Conservation (phyloP, 2,888 invertebrate species). For the Enoplolaimus lenunculus region DNA sequence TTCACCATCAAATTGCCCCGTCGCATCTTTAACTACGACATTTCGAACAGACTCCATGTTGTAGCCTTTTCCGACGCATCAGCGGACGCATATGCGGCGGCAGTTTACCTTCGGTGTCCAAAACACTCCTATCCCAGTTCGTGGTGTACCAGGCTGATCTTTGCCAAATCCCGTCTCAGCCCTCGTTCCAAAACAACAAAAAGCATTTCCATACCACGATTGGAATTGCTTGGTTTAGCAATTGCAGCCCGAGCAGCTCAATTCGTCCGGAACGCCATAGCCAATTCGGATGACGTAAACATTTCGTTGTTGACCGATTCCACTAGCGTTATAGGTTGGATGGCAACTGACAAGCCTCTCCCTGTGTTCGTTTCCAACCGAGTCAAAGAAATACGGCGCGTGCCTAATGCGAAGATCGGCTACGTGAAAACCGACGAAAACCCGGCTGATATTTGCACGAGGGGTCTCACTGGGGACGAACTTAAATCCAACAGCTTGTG, state of each 20-base stretch:
- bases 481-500: conserved; percentile 24
- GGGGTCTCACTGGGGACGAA: conserved; percentile 25
- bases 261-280: background rate
- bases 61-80: conserved; percentile 30
- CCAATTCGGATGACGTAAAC: background rate
- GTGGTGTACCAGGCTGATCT: background rate
- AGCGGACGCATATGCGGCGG: conserved; percentile 26
- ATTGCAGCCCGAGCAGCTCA: background rate
- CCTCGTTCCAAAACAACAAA: background rate
- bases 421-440: conserved; percentile 29
- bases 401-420: conserved; percentile 25
- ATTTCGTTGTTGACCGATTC: conserved; percentile 26
- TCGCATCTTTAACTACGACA: background rate
- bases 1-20: background rate
- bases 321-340: conserved; percentile 27
- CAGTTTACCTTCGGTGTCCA: conserved; percentile 25
- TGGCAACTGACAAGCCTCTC: conserved; percentile 18
- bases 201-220: background rate
- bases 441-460: conserved; percentile 32
- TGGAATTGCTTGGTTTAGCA: background rate
- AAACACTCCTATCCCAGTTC: background rate
- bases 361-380: conserved; percentile 28
- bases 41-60: background rate
- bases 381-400: conserved; percentile 27
- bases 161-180: background rate